Conservation (phyloP, 2,797 vertebrate species). For the Macroramphosus scolopax region DNA sequence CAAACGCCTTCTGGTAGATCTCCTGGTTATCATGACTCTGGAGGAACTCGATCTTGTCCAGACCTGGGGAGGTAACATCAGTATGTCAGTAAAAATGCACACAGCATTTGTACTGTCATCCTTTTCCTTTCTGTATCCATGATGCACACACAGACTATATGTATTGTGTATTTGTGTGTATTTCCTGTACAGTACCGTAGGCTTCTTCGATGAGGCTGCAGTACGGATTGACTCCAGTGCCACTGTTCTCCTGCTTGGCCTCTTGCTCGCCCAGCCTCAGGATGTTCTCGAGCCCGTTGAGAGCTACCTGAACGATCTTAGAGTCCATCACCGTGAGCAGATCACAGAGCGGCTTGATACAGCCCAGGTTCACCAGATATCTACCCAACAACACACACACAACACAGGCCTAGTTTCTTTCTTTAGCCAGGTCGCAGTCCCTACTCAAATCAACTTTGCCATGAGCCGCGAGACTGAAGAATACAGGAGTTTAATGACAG, state of each 20-base stretch:
- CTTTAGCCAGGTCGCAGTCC: no score
- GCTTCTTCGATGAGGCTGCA: constrained; percentile 97
- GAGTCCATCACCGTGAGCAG: constrained; percentile 98
- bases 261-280: constrained; percentile 95
- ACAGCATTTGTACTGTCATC: no score
- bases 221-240: constrained; percentile 91
- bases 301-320: constrained; percentile 96
- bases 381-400: constrained; percentile 61
- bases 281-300: constrained; percentile 96
- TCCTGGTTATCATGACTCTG: constrained; percentile 99
- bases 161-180: no score
- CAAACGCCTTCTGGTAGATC: constrained; percentile 99
- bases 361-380: constrained; percentile 94
- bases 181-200: constrained; percentile 88
- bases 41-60: constrained; percentile 98
- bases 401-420: no score
- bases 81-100: no score
- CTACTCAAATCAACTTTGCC: no score
- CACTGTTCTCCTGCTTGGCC: constrained; percentile 82
- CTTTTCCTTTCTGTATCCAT: no score
- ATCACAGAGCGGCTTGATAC: constrained; percentile 96
- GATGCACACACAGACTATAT: no score
- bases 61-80: constrained; percentile 77
- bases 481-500: no score
- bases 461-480: no score